phyloP scores from a whole-genome alignment of 1,140 invertebrate species.

The Trissolcus basalis region DNA sequence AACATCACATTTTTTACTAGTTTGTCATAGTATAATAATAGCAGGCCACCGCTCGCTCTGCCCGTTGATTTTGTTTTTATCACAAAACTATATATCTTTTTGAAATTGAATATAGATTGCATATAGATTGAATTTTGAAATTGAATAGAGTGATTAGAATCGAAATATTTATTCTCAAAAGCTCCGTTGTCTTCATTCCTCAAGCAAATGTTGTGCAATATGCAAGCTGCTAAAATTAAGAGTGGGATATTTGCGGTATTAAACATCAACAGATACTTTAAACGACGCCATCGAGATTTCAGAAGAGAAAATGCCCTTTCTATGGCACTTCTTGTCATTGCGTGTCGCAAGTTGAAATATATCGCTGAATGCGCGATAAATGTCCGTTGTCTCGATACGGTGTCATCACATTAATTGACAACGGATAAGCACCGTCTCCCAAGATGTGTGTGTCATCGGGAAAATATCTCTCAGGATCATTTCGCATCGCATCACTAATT shows the following conservation, averaged over 20 bases:
- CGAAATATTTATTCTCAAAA: too few relatives aligned
- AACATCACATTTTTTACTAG: too few relatives aligned
- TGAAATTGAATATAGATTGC: too few relatives aligned
- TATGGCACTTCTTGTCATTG: constrained; percentile 3
- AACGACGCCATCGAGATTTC: constrained; percentile 8
- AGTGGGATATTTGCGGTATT: not conserved
- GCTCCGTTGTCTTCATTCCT: not conserved
- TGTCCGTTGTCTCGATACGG: constrained; percentile 12
- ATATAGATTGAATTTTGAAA: too few relatives aligned
- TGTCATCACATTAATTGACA: constrained; percentile 2
- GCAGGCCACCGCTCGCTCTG: too few relatives aligned
- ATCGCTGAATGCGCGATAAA: not conserved
- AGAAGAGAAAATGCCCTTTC: constrained; percentile 10
- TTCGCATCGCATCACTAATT: not conserved
- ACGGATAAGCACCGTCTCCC: constrained; percentile 16
- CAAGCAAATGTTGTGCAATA: constrained; percentile 1
- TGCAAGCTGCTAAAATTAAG: not conserved
- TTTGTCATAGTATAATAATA: too few relatives aligned
- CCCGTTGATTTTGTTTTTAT: too few relatives aligned
- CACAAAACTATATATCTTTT: too few relatives aligned
- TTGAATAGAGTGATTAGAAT: too few relatives aligned
- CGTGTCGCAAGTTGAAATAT: constrained; percentile 4
- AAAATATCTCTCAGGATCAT: not conserved
- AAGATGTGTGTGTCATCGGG: constrained; percentile 15
- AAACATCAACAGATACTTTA: constrained; percentile 3